Conservation (phyloP, 2,113 vertebrate genomes). For the Stegastes partitus region DNA sequence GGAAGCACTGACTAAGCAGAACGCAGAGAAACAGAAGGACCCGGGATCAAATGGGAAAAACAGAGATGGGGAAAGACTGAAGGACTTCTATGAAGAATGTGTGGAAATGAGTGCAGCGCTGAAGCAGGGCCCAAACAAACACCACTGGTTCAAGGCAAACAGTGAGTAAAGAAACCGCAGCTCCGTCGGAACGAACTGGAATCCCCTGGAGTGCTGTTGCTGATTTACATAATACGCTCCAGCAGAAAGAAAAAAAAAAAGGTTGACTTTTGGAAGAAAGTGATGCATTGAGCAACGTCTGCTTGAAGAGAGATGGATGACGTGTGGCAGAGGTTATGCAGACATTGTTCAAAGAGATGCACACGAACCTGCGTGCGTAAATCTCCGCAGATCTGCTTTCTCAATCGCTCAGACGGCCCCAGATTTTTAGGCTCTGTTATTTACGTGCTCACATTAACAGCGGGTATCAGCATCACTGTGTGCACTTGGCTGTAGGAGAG, state of each 20-base stretch:
- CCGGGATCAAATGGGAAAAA: constrained; percentile 75
- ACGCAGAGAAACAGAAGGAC: constrained; percentile 56
- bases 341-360: constrained; percentile 13
- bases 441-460: constrained; percentile 15
- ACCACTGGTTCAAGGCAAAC: constrained; percentile 83
- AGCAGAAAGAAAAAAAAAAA: constrained; percentile 58
- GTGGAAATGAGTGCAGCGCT: constrained; percentile 80
- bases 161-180: constrained; percentile 80
- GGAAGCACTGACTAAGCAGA: constrained; percentile 75
- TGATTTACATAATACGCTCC: constrained; percentile 72
- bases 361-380: background rate
- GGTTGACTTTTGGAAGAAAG: constrained; percentile 34
- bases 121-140: constrained; percentile 81
- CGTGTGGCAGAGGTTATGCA: constrained; percentile 41
- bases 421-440: constrained; percentile 30
- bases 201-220: constrained; percentile 63
- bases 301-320: constrained; percentile 46
- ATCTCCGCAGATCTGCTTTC: constrained; percentile 2
- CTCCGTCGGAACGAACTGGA: constrained; percentile 61
- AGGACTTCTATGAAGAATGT: constrained; percentile 84
- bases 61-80: constrained; percentile 76
- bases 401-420: constrained; percentile 18
- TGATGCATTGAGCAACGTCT: constrained; percentile 37
- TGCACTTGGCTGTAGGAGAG: constrained; percentile 17
- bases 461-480: constrained; percentile 4